These are phyloP conservation scores for Drosophila kanapiae DNA, from an alignment of 1,140 invertebrate genomes.

Conservation along the genomic window DNA sequence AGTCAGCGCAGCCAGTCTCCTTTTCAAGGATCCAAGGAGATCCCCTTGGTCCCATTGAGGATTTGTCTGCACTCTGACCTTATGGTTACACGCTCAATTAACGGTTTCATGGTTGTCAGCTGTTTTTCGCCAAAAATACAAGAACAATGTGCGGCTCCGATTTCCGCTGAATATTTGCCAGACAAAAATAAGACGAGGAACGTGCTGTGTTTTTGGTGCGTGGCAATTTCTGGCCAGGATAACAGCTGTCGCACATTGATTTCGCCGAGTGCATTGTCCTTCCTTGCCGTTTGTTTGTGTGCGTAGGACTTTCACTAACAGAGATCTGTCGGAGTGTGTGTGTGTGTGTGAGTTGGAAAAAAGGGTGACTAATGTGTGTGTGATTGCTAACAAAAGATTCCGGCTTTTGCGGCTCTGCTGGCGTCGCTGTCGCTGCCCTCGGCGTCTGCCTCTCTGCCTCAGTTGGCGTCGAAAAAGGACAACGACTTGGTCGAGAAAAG, in stretches of 20 bases:
- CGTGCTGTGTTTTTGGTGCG: conserved; percentile 47
- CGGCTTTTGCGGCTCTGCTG: conserved; percentile 68
- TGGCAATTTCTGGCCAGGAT: conserved; percentile 36
- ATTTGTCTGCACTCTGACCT: conserved; percentile 35
- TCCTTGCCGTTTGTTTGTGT: conserved; percentile 8
- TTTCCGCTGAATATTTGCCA: conserved; percentile 62
- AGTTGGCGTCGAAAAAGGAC: conserved; percentile 67
- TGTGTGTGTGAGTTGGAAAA: conserved; percentile 60
- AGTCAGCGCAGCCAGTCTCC: conserved; percentile 9
- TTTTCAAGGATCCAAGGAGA: conserved; percentile 2
- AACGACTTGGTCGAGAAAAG: conserved; percentile 64
- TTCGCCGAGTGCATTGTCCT: conserved; percentile 72
- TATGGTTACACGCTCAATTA: conserved; percentile 70
- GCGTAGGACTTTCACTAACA: conserved; percentile 82
- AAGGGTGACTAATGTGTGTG: conserved; percentile 84
- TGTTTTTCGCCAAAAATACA: conserved; percentile 52
- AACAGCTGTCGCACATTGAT: conserved; percentile 73
- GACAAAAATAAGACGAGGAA: conserved; percentile 34
- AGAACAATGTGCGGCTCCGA: conserved; percentile 32
- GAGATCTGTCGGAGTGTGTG: conserved; percentile 24
- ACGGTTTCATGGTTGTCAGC: conserved; percentile 73
- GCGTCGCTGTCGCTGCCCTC: conserved; percentile 18
- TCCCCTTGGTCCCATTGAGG: conserved; percentile 45
- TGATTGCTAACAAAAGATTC: conserved; percentile 85
- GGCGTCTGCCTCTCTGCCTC: background rate